These are phyloP conservation scores for Pitta sordida DNA, from an alignment of 2,113 vertebrate genomes.

Conservation along the genomic window DNA sequence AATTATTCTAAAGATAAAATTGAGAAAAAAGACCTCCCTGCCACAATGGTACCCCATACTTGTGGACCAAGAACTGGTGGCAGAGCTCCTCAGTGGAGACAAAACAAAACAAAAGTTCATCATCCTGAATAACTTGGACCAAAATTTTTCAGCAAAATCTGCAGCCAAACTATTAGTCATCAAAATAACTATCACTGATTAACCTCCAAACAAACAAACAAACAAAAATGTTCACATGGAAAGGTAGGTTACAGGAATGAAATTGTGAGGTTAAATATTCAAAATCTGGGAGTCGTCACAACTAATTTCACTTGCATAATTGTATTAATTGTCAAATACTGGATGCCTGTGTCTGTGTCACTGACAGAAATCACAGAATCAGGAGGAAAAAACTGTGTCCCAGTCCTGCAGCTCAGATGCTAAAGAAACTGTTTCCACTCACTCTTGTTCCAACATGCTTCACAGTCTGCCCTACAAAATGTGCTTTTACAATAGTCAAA, in stretches of 20 bases:
- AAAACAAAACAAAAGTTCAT: not conserved
- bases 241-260: not conserved
- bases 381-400: not conserved
- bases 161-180: not conserved
- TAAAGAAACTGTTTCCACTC: not conserved
- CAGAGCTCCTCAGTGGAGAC: not conserved
- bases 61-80: not conserved
- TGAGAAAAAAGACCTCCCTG: not conserved
- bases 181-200: not conserved
- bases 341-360: not conserved
- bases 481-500: not conserved
- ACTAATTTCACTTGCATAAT: not conserved
- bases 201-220: not conserved
- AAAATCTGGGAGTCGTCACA: not conserved
- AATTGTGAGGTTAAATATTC: not conserved
- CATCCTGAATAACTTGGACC: not conserved
- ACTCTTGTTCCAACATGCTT: not conserved
- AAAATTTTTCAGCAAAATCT: not conserved
- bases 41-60: not conserved
- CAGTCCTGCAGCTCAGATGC: not conserved
- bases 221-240: not conserved
- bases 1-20: accelerated
- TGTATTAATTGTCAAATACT: not conserved
- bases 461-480: not conserved
- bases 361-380: not conserved